Base-by-base conservation (phyloP, 2,113 vertebrate species). In the Chamaetylas fuelleborni region DNA sequence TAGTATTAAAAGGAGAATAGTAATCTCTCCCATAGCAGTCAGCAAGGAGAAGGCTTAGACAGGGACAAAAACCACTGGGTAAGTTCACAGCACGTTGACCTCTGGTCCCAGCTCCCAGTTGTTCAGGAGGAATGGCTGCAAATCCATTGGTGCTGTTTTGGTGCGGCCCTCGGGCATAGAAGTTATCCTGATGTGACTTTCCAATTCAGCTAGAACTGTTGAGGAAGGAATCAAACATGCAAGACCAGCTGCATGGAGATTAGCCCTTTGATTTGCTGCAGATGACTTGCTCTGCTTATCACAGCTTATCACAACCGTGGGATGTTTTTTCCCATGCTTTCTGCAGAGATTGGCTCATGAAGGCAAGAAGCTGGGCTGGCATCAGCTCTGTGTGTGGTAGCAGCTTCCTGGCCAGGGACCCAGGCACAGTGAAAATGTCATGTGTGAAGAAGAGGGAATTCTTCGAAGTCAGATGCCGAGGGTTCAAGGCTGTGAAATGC, bases 231-330 rank as follows among this genome's bases (percentile, higher is more conserved):
- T 54, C 77, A 74, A 72, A 71, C 84, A 81, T 66, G 66, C 71
- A 65, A 61, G 64, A 42, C 23, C 54, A 85, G 93, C 62, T 85
- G 48, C 33, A 48, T 2, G 0, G 53, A 92, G 77, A 61, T 71
- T n/a, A 92, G 78, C 57, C 73, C 70, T 92, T 86, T 93, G 93
- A 69, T 96, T 76, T 86, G 66, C 76, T 89, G 48, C 65, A 51
- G 76, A n/a, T 82, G 54, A 77, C 82, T 85, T 48, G 42, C 67
- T 88, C 60, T 88, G 77, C 74, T 85, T 94, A 92, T 85, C 90
- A 36, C 69, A 84, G 60, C 5, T 90, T 86, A 91, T 88, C 54
- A 28, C 57, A 67, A 47, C 61, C 58, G 70, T 65, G 70, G 90
- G 65, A 48, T 54, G n/a, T n/a, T 56, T 57, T 69, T 61, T 69